A percentile compares a stretch with the other conserved stretches of the same genome.
These are phyloP conservation scores for Agriopis marginaria DNA, from an alignment of 2,888 invertebrate species.

Conservation along the genomic window DNA sequence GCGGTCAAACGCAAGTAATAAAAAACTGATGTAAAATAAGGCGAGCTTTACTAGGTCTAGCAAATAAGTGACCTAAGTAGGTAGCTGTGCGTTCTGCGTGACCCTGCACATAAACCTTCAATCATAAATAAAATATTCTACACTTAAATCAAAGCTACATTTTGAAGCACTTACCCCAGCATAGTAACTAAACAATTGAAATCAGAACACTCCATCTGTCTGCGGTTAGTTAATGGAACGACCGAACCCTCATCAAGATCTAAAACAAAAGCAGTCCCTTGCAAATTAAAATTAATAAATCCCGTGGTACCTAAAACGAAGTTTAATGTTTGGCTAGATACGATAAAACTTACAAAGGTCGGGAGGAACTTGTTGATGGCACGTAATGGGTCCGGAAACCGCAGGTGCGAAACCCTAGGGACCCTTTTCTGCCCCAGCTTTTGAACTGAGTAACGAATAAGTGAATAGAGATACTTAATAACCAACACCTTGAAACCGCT, in stretches of 20 bases:
- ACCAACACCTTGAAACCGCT: no score
- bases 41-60: no score
- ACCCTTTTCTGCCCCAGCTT: slow-evolving; percentile 8
- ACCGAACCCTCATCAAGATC: slow-evolving; percentile 40
- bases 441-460: neutral
- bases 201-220: slow-evolving; percentile 28
- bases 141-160: slow-evolving; percentile 5
- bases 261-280: slow-evolving; percentile 40
- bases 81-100: neutral
- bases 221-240: slow-evolving; percentile 34
- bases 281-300: slow-evolving; percentile 44
- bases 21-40: no score
- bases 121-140: neutral
- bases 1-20: no score
- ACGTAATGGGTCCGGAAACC: slow-evolving; percentile 46
- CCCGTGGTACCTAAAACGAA: slow-evolving; percentile 32
- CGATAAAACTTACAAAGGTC: slow-evolving; percentile 33
- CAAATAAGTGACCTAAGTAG: no score
- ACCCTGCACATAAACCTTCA: neutral
- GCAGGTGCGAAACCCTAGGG: slow-evolving; percentile 44
- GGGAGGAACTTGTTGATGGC: slow-evolving; percentile 48
- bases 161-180: neutral
- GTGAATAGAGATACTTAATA: no score
- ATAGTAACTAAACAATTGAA: slow-evolving; percentile 23
- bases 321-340: slow-evolving; percentile 16